Evolutionary conservation across 2,888 invertebrate genomes (phyloP), one percentile per base, ranked within the genome.

Genomic region (Philopedon plagiatum): DNA sequence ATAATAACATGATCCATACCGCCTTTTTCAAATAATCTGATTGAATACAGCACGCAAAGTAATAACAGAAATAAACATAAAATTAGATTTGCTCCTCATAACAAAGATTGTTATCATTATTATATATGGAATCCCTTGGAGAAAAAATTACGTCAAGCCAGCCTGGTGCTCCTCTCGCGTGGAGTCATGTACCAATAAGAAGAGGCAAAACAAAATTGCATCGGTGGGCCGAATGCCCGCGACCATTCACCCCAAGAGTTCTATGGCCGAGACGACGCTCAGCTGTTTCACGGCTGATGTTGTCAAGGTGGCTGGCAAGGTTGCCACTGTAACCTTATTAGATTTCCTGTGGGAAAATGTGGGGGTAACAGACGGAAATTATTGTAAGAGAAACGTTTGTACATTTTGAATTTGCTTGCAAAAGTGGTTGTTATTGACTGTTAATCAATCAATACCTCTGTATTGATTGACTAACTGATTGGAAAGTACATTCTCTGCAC

Each of bases 201-300:
- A 54, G 39, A 56, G 56, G 65, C 21, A 56, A 57, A 65, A 66
- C 34, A 66, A 66, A 66, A 57, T 56, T 57, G 39, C 63, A 63
- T 63, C 51, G 58, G 67, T 58, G 57, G 58, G 46, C 58, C 57
- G 58, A 66, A 66, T 58, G 66, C 57, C 67, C 60, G 67, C 46
- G 67, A 60, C 49, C 67, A 23, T 67, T 67, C 67, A 67, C 67
- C 60, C 67, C 67, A 58, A 67, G 57, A 65, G 67, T 67, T 67
- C 67, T 49, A 67, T 49, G 67, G 57, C 67, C 67, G 60, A 46
- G 57, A 57, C 44, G 21, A 32, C 8, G 44, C 57, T 57, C 57
- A 57, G 57, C 44, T 57, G 57, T 57, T 65, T 56, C 15, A 23
- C 13, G 60, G 29, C 37, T 18, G 32, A 21, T 61, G 61, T 44